Evolutionary conservation across 2,888 invertebrate species (phyloP), one percentile per base, ranked within the genome.

Genomic region (Lapara coniferarum): DNA sequence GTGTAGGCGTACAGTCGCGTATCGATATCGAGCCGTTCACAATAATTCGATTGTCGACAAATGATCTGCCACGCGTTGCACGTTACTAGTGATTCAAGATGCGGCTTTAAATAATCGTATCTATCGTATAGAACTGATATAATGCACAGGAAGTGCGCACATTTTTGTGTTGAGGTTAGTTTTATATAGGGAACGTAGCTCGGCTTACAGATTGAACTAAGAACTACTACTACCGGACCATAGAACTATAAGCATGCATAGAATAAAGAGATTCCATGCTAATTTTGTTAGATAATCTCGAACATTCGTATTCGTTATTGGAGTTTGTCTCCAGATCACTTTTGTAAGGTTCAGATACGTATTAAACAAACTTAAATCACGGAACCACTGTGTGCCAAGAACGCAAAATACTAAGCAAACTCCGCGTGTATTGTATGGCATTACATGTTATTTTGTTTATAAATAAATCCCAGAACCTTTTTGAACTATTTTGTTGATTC

Each of bases 31-130:
- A 82, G 75, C 82, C 84, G 82, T 81, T 63, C 79, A 85, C 86
- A 88, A 88, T 89, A 82, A 83, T 81, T 84, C 85, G 86, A 89
- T 89, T 87, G 86, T 87, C 85, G 85, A 87, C 85, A 85, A 89
- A 30, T 37, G 69, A 89, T 89, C 83, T 78, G 85, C 85, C 81
- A 82, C 71, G 77, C 78, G 79, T 78, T 81, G 81, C 80, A 49
- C 63, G 63, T 63, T 63, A 49, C 63, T 63, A 63, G 63, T 49
- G 63, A 63, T 63, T 63, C 63, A 16, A 63, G 46, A 63, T 46
- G 63, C 19, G 49, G 46, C 19, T 63, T 63, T 49, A 49, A 63
- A 49, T 63, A 49, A 59, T 59, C 16, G 46, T 59, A 46, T 46
- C 46, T 16, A 59, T 19, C 55, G 19, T 55, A 10, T 57, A 57